phyloP scores from a whole-genome alignment of 2,113 vertebrate species.

The Gobio gobio region DNA sequence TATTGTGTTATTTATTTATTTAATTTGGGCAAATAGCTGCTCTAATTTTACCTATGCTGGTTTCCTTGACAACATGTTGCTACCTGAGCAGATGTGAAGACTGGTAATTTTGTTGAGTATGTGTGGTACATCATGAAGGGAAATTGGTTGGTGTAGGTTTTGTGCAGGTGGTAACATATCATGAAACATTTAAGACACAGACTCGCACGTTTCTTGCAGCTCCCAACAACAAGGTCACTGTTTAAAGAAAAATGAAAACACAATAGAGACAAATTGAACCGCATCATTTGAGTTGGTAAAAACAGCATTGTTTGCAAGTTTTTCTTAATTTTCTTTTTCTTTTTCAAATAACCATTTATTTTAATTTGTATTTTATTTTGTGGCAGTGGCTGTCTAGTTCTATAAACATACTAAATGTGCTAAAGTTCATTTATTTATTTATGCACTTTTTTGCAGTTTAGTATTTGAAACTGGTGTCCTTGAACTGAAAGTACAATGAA shows the following conservation, averaged over 20 bases:
- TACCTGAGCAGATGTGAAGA: constrained; percentile 17
- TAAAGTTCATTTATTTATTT: neutral
- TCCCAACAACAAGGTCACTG: neutral
- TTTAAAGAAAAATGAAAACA: neutral
- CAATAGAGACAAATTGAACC: neutral
- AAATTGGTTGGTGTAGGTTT: neutral
- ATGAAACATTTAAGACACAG: neutral
- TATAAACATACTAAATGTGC: no score
- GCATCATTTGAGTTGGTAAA: neutral
- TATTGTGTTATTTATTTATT: neutral
- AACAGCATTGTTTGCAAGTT: neutral
- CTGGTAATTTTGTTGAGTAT: neutral
- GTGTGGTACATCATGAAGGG: neutral
- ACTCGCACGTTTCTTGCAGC: neutral
- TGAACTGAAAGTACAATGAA: no score
- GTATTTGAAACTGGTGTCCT: no score
- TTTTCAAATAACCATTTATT: neutral
- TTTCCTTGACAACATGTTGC: constrained; percentile 9
- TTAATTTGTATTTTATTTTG: neutral
- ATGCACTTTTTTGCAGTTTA: neutral
- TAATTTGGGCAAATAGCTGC: neutral
- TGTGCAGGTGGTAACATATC: neutral
- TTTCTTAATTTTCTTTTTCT: no score
- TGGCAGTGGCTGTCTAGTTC: neutral
- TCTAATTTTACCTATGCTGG: constrained; percentile 10